These are phyloP conservation scores for Poecilobothrus nobilitatus DNA, from an alignment of 2,888 invertebrate genomes.

Conservation along the genomic window DNA sequence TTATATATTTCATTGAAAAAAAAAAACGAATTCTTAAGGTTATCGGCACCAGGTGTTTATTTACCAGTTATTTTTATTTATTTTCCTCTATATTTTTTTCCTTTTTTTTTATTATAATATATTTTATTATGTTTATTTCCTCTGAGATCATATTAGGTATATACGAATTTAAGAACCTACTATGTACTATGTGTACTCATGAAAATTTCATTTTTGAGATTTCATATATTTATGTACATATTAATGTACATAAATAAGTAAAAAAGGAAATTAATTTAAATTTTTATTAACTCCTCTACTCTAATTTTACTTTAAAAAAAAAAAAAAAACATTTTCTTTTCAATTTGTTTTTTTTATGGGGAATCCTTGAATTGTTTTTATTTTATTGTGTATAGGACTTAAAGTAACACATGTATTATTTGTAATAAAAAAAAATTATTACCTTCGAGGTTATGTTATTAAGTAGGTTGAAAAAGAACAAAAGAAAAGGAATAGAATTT, in stretches of 20 bases:
- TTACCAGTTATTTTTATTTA: neutral
- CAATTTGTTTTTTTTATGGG: neutral
- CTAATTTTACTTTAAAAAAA: neutral
- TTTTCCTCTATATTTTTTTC: neutral
- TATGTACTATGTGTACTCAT: neutral
- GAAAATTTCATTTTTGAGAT: too few species aligned
- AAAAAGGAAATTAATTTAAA: neutral
- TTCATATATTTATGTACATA: neutral
- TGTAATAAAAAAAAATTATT: neutral
- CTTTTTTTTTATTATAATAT: too few species aligned
- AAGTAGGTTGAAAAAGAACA: neutral
- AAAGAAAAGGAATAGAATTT: neutral
- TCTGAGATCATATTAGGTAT: neutral
- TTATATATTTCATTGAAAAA: neutral
- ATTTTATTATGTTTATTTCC: neutral
- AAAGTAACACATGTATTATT: too few species aligned
- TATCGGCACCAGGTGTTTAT: constrained; percentile 6
- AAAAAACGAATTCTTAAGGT: neutral
- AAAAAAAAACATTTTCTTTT: neutral
- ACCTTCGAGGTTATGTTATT: neutral
- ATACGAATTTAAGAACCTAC: too few species aligned
- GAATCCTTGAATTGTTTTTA: neutral
- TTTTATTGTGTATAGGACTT: neutral
- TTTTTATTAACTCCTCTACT: constrained; percentile 1
- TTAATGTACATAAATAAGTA: neutral